Conservation (phyloP, 2,797 vertebrate species). For the Spinibarbus caldwelli region DNA sequence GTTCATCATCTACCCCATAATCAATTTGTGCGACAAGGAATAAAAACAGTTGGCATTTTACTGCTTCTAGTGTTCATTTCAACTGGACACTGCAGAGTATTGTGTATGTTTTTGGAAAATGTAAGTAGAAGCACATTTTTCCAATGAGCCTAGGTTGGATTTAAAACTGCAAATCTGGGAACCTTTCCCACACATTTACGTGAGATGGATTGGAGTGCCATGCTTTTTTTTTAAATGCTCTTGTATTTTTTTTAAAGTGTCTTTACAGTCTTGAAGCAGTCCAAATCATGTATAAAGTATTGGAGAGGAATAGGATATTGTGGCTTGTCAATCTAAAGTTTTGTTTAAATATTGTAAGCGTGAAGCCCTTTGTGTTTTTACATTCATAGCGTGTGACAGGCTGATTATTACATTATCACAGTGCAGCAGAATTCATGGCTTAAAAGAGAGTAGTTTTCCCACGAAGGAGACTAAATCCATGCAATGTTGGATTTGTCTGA, state of each 20-base stretch:
- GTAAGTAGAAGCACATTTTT: background rate
- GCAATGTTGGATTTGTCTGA: slow-evolving; percentile 27
- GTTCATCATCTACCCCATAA: background rate
- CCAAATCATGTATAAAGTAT: slow-evolving; percentile 8
- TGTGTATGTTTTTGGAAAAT: background rate
- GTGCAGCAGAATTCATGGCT: slow-evolving; percentile 26
- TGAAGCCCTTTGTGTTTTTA: slow-evolving; percentile 34
- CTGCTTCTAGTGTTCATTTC: background rate
- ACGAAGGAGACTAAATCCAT: slow-evolving; percentile 38
- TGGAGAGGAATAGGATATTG: background rate
- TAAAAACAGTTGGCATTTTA: background rate
- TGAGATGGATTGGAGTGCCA: background rate
- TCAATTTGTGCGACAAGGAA: background rate
- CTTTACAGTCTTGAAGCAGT: background rate
- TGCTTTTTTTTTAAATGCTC: background rate
- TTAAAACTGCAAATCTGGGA: background rate
- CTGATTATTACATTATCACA: slow-evolving; percentile 48
- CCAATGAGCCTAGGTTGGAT: background rate
- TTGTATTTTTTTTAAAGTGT: background rate
- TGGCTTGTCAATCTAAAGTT: slow-evolving; percentile 48
- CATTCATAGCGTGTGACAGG: slow-evolving; percentile 39
- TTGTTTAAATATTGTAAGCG: slow-evolving; percentile 12
- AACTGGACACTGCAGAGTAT: background rate
- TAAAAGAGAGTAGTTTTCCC: slow-evolving; percentile 21
- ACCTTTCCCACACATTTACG: background rate